Evolutionary conservation across 2,797 vertebrate species (phyloP), one percentile per base, ranked within the genome.

Genomic region (Thaleichthys pacificus): DNA sequence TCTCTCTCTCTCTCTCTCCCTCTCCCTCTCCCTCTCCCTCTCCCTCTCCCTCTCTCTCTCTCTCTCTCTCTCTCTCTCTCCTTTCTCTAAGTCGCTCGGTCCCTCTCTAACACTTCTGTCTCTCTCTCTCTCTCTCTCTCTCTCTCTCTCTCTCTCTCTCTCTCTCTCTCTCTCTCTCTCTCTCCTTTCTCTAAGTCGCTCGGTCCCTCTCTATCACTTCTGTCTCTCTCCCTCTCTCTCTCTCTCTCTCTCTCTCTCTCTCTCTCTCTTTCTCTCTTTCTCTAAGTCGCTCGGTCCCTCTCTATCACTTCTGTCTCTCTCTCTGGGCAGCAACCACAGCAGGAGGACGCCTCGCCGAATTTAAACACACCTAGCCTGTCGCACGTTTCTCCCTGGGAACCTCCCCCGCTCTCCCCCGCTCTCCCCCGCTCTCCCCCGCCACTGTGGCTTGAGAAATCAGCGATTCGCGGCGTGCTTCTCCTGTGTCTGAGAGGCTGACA

Each of bases 391-490:
- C 19, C 6, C 12, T 15, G 2, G 0, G 61, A 58, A 49, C 11
- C 5, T 6, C 58, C 58, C 66, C 38, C 38, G 38, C 38, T 42
- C 38, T 11, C 1, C 38, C 7, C 8, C 38, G 8, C 80, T n/a
- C 5, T 6, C 58, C 58, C 66, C 38, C 38, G 38, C 38, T 42
- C 38, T 11, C 1, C 38, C 7, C 8, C 38, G 8, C 80, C 71
- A 80, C 58, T 61, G 63, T 79, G 77, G 73, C 62, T 79, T 76
- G 75, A 86, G 68, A 84, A 82, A 87, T 84, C 80, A 80, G 63
- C 80, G 71, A 86, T 89, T 87, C 77, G 82, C 83, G 76, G 76
- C 77, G 81, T 79, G 82, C 72, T 74, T 82, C 75, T 75, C 76
- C 68, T 75, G 75, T 72, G 77, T 83, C 78, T 84, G 72, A 68